Conservation (phyloP, 2,888 invertebrate genomes). For the Ennomos quercinarius region DNA sequence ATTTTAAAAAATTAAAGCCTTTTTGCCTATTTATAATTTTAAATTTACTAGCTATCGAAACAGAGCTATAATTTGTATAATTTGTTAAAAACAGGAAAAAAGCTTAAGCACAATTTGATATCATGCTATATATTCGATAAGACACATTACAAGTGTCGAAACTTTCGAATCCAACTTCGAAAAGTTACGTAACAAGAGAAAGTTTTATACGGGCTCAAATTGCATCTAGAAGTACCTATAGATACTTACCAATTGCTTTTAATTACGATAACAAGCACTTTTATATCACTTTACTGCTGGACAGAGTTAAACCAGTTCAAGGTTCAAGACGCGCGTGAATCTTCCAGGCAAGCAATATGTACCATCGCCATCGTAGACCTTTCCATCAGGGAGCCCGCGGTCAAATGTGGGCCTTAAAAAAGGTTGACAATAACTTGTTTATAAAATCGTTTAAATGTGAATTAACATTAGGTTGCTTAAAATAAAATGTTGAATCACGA, state of each 20-base stretch:
- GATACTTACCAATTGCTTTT: neutral
- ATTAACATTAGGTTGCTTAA: no score
- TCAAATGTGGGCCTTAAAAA: no score
- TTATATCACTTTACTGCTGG: neutral
- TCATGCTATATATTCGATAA: conserved; percentile 5
- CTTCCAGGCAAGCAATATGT: no score
- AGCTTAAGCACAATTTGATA: conserved; percentile 12
- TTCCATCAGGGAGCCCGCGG: no score
- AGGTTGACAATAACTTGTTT: no score
- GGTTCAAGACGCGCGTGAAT: no score
- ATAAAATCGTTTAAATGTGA: no score
- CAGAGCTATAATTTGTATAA: conserved; percentile 1
- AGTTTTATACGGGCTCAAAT: conserved; percentile 27
- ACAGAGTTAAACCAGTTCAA: no score
- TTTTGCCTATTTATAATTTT: no score
- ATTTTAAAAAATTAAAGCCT: no score
- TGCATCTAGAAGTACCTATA: conserved; percentile 19
- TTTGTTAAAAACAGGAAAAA: conserved; percentile 22
- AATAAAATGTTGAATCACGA: no score
- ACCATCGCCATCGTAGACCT: no score
- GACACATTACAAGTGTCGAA: neutral
- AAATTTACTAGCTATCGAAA: neutral
- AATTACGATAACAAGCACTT: neutral
- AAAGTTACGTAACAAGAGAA: conserved; percentile 34
- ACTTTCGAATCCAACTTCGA: conserved; percentile 28